These are phyloP conservation scores for Phrixothrix hirtus DNA, from an alignment of 2,888 invertebrate genomes.

Conservation along the genomic window DNA sequence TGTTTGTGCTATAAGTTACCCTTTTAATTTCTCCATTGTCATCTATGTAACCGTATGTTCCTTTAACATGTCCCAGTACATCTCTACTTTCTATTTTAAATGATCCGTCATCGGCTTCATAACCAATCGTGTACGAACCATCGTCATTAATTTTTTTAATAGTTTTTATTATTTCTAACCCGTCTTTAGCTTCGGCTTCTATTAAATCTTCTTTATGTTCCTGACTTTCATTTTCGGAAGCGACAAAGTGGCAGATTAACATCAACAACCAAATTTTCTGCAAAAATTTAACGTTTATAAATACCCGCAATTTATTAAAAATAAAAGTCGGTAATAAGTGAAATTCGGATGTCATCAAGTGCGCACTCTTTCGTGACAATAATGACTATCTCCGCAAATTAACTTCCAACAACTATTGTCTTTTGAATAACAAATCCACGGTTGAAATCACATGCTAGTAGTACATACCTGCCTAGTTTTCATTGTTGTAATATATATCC, in stretches of 20 bases:
- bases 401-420: constrained; percentile 4
- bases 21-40: constrained; percentile 77
- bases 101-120: constrained; percentile 83
- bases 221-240: constrained; percentile 43
- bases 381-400: constrained; percentile 9
- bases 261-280: constrained; percentile 26
- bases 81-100: constrained; percentile 84
- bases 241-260: constrained; percentile 14
- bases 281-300: constrained; percentile 6
- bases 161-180: constrained; percentile 78
- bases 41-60: constrained; percentile 81
- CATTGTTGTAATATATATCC: constrained; percentile 19
- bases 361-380: constrained; percentile 12
- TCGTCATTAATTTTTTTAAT: constrained; percentile 80
- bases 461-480: constrained; percentile 19
- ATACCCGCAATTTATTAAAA: neutral
- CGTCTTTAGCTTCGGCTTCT: constrained; percentile 68
- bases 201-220: constrained; percentile 62
- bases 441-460: neutral
- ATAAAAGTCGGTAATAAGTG: no score
- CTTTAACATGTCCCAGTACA: constrained; percentile 78
- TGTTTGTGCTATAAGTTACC: constrained; percentile 71
- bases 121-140: constrained; percentile 83
- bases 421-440: constrained; percentile 5
- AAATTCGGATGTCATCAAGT: constrained; percentile 13